Evolutionary conservation across 1,140 invertebrate genomes (phyloP).

Genomic region (Pseudachorutes palmiensis): DNA sequence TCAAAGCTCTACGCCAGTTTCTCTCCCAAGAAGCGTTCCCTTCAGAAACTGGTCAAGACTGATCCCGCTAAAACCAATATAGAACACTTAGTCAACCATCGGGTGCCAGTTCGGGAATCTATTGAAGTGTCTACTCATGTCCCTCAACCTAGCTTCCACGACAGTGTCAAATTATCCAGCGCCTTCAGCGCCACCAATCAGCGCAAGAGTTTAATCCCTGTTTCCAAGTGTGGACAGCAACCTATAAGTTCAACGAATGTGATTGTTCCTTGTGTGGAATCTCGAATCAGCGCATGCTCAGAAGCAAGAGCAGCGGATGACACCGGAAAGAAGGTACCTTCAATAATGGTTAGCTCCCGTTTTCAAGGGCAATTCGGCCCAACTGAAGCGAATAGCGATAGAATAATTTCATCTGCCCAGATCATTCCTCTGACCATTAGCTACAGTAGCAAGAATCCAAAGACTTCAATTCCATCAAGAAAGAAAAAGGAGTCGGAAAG

Average conservation of each 20-base stretch:
- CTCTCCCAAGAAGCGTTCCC: conserved; percentile 22
- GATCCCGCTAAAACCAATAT: conserved; percentile 36
- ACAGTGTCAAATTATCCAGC: background rate
- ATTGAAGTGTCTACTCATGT: background rate
- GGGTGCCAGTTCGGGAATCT: conserved; percentile 9
- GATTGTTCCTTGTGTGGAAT: no score
- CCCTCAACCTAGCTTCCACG: background rate
- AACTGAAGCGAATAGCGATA: no score
- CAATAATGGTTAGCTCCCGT: no score
- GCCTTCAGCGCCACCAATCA: no score
- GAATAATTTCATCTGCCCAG: background rate
- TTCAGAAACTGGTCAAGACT: conserved; percentile 24
- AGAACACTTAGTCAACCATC: conserved; percentile 31
- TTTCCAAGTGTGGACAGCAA: no score
- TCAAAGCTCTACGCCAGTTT: conserved; percentile 34
- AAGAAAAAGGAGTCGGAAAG: background rate
- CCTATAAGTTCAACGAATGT: no score
- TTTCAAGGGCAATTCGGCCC: no score
- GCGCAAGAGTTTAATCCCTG: no score
- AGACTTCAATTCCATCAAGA: background rate
- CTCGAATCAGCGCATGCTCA: no score
- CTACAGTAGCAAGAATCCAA: background rate
- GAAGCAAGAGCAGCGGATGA: no score
- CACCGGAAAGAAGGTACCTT: no score
- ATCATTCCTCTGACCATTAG: background rate